A percentile compares a stretch with the other conserved stretches of the same genome.
Evolutionary conservation across 1,140 invertebrate species (phyloP).

Genomic region (Cephus cinctus): DNA sequence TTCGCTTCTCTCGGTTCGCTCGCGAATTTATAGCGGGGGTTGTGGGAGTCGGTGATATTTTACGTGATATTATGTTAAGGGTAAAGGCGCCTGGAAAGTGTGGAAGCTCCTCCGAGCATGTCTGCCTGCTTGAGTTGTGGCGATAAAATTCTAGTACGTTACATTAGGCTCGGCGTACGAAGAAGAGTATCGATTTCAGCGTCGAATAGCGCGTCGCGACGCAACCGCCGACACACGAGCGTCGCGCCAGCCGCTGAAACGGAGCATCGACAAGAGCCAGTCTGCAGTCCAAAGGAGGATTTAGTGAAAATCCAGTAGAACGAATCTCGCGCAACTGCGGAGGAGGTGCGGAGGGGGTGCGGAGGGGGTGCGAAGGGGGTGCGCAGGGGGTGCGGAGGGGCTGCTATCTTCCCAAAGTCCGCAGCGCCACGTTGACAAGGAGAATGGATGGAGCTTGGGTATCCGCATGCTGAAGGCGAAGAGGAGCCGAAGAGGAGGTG

Average conservation of each 20-base stretch:
- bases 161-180: conserved; percentile 15
- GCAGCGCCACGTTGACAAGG: too few species aligned
- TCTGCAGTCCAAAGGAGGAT: too few species aligned
- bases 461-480: too few species aligned
- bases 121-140: neutral
- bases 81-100: conserved; percentile 16
- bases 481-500: too few species aligned
- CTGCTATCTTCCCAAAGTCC: too few species aligned
- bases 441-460: too few species aligned
- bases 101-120: conserved; percentile 9
- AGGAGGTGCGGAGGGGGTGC: neutral
- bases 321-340: neutral
- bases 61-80: conserved; percentile 23
- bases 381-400: neutral
- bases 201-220: too few species aligned
- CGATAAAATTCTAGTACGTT: conserved; percentile 22
- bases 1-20: too few species aligned
- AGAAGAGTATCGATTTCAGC: conserved; percentile 20
- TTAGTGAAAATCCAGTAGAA: neutral
- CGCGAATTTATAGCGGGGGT: neutral
- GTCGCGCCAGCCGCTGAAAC: conserved; percentile 12
- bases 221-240: conserved; percentile 12
- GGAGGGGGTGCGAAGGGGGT: neutral
- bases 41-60: conserved; percentile 12
- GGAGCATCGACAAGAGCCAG: neutral